Evolutionary conservation across 2,888 invertebrate species (phyloP), one percentile per base, ranked within the genome.

Genomic region (Heliconius hortense): DNA sequence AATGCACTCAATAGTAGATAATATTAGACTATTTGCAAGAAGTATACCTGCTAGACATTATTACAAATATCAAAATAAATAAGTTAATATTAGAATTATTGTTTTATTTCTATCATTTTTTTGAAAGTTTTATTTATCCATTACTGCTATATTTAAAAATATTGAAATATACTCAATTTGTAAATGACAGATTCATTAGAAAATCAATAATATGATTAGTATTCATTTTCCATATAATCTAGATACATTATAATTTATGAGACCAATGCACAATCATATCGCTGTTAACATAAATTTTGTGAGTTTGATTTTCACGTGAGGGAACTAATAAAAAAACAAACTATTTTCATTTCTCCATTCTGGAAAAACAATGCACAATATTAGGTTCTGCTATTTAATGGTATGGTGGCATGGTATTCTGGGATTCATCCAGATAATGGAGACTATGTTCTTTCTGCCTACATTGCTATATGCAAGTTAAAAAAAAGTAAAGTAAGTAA

Each of bases 1-100:
- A 73, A 92, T 94, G 91, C 90, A 92, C 80, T 77, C 86, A 8
- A 81, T 93, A n/a, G 83, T 93, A 2, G 93, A 93, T 73, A 94
- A 94, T 79, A 89, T 93, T 77, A 88, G 92, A 86, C 79, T 89
- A 67, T 94, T 94, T 80, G 85, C 89, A 4, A 85, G 82, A 72
- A 86, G 81, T 77, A 86, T 92, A 67, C 91, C 93, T 72, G 87
- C 91, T 24, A 91, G 85, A 80, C 83, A 90, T 78, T 94, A 90
- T 82, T 94, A 93, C 80, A 84, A 86, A 78, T 89, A 90, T 81
- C 71, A 71, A 60, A 60, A 71, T 24, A 39, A 71, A 60, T 71
- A 43, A 71, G 26, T 26, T 39, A 60, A 43, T 18, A 24, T 11
- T 0, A 69, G 3, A 1, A 53, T 35, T 15, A 15, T 66, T 43